Percentiles rank a stretch among this genome's conserved stretches.
These are phyloP conservation scores for Phaetusa simplex DNA, from an alignment of 2,113 vertebrate genomes.

Conservation along the genomic window DNA sequence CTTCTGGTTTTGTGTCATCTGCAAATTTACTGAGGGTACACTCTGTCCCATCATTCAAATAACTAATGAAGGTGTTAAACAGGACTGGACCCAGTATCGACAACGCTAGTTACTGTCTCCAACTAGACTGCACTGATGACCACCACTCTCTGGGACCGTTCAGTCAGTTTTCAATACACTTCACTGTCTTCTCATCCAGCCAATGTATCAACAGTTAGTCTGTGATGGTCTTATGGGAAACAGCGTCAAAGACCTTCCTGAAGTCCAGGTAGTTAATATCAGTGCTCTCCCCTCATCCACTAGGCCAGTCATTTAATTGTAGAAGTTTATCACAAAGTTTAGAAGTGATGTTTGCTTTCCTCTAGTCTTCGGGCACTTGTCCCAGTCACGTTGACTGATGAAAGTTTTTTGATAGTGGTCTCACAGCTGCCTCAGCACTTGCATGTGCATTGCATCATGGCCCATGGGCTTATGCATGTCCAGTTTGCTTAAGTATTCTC, in stretches of 20 bases:
- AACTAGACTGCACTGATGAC: fast-evolving
- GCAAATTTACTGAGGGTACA: neutral
- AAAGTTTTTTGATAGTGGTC: neutral
- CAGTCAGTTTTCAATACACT: neutral
- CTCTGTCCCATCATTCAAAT: neutral
- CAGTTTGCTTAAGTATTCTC: neutral
- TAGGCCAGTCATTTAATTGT: neutral
- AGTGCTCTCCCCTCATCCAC: neutral
- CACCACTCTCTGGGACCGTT: neutral
- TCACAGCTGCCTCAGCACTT: neutral
- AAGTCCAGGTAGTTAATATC: neutral
- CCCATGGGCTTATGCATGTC: neutral
- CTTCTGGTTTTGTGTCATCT: neutral
- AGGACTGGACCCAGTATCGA: neutral
- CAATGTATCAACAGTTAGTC: neutral
- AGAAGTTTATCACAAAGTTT: neutral
- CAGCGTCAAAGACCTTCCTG: neutral
- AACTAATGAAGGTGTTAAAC: neutral
- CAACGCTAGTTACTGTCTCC: neutral
- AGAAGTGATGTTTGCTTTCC: neutral
- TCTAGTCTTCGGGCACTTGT: neutral
- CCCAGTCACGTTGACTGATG: fast-evolving
- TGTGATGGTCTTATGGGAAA: neutral
- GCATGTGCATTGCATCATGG: fast-evolving
- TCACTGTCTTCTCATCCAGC: neutral